phyloP scores from a whole-genome alignment of 2,113 vertebrate genomes.

The Sula dactylatra region DNA sequence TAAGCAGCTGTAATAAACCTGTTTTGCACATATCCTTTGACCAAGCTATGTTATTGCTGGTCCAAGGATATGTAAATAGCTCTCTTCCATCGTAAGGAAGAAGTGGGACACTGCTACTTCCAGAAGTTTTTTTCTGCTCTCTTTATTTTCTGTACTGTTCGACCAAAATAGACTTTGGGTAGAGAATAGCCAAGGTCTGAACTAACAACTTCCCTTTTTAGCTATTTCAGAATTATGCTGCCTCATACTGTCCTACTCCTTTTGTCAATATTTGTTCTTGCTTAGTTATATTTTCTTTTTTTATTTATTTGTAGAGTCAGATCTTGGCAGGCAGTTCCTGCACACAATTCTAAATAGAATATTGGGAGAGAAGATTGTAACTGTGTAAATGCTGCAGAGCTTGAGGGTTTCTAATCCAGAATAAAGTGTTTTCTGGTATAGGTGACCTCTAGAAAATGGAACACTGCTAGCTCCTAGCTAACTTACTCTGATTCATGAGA shows the following conservation, averaged over 20 bases:
- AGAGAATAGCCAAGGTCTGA: background rate
- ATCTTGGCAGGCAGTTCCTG: background rate
- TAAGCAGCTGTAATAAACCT: background rate
- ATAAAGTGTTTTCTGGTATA: background rate
- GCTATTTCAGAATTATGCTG: background rate
- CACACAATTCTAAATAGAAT: background rate
- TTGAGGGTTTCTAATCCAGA: background rate
- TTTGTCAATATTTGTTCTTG: background rate
- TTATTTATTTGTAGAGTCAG: background rate
- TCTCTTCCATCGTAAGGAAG: background rate
- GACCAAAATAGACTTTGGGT: background rate
- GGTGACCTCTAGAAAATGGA: background rate
- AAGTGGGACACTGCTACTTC: background rate
- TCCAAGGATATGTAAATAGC: background rate
- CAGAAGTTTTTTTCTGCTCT: background rate
- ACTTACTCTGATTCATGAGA: background rate
- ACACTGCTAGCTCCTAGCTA: background rate
- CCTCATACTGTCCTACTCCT: background rate
- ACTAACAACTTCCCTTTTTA: background rate
- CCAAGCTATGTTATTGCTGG: background rate
- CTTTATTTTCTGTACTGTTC: background rate
- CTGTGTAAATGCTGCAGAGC: background rate
- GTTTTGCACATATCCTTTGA: background rate
- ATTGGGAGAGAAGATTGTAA: background rate
- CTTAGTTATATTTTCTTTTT: background rate